Evolutionary conservation across 2,888 invertebrate genomes (phyloP).

Genomic region (Phyllotreta striolata): DNA sequence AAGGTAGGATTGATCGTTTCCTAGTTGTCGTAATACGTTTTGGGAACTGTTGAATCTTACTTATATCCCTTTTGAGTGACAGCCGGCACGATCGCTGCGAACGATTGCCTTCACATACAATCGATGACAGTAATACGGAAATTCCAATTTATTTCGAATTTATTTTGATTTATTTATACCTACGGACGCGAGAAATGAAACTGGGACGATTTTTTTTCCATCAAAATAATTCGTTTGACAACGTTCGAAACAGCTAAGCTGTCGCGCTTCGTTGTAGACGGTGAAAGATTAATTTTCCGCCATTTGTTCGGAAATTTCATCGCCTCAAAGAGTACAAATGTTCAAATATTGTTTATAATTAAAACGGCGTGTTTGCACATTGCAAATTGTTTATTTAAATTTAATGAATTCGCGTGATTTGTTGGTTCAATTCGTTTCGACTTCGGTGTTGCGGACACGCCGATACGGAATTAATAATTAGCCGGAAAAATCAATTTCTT

Average conservation of each 20-base stretch:
- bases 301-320: slow-evolving; percentile 16
- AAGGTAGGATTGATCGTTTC: slow-evolving; percentile 6
- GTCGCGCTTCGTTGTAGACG: too few relatives aligned
- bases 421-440: slow-evolving; percentile 19
- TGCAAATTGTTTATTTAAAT: slow-evolving; percentile 22
- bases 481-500: neutral
- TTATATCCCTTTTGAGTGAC: slow-evolving; percentile 10
- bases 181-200: too few relatives aligned
- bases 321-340: slow-evolving; percentile 2
- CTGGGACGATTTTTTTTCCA: too few relatives aligned
- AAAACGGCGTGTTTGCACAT: slow-evolving; percentile 22
- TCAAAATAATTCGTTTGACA: too few relatives aligned
- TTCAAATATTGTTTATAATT: slow-evolving; percentile 27
- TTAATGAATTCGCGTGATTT: slow-evolving; percentile 23
- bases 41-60: slow-evolving; percentile 43
- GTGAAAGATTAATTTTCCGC: neutral
- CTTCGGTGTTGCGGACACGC: neutral
- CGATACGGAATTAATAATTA: neutral
- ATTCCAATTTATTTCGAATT: slow-evolving; percentile 7
- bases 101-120: slow-evolving; percentile 13
- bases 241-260: too few relatives aligned
- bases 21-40: slow-evolving; percentile 45
- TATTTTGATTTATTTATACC: too few relatives aligned
- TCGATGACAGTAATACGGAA: slow-evolving; percentile 8
- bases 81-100: slow-evolving; percentile 16